These are phyloP conservation scores for Drosophila lacicola DNA, from an alignment of 2,888 invertebrate genomes.

Conservation along the genomic window DNA sequence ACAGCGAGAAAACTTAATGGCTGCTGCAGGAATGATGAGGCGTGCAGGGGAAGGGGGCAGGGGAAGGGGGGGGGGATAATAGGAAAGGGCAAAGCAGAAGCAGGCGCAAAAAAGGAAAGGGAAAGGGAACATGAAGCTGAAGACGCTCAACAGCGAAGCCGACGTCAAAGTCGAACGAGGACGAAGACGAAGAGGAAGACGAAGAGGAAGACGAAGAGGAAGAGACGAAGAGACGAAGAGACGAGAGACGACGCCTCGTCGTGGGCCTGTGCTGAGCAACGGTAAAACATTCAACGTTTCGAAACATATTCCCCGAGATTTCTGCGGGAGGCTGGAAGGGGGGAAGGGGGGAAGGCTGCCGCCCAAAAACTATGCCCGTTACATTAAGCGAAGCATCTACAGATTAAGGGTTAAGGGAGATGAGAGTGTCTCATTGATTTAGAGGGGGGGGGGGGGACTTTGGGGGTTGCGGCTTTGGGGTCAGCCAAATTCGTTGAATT, in stretches of 20 bases:
- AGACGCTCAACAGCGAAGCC: slow-evolving; percentile 46
- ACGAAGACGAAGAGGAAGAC: slow-evolving; percentile 5
- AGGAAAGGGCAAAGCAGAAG: slow-evolving; percentile 30
- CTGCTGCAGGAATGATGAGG: slow-evolving; percentile 68
- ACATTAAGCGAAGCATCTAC: too few species aligned
- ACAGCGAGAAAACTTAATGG: slow-evolving; percentile 84
- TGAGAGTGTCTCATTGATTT: slow-evolving; percentile 60
- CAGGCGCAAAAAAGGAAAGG: neutral
- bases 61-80: slow-evolving; percentile 7
- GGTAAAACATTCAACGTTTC: slow-evolving; percentile 38
- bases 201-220: neutral
- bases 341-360: slow-evolving; percentile 9
- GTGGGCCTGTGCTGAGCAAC: slow-evolving; percentile 10
- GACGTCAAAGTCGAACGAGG: slow-evolving; percentile 36
- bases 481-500: slow-evolving; percentile 27
- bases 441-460: neutral
- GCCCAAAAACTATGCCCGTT: slow-evolving; percentile 31
- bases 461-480: slow-evolving; percentile 5
- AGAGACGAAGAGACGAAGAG: neutral
- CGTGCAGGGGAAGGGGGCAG: neutral
- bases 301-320: slow-evolving; percentile 17
- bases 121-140: slow-evolving; percentile 25
- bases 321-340: neutral
- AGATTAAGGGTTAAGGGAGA: too few species aligned
- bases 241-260: slow-evolving; percentile 24